Percentiles rank a stretch among this genome's conserved stretches.
Evolutionary conservation across 2,888 invertebrate genomes (phyloP).

Genomic region (Callosobruchus maculatus): DNA sequence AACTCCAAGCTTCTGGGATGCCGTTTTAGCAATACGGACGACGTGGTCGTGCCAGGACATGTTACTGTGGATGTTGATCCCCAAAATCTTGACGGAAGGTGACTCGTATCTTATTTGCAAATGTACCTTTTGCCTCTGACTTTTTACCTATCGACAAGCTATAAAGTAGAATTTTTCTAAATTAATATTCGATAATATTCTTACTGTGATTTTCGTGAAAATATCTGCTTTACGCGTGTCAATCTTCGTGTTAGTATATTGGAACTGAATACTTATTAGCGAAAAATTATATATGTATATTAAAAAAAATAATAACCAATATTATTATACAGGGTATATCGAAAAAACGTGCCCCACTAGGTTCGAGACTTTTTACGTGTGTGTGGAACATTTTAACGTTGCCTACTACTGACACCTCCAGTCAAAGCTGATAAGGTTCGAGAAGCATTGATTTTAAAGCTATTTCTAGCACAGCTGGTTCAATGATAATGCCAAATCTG

Average conservation of each 20-base stretch:
- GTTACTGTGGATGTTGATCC: too few relatives aligned
- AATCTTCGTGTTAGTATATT: background rate
- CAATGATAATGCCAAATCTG: too few relatives aligned
- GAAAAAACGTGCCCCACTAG: background rate
- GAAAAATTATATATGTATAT: background rate
- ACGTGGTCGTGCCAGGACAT: too few relatives aligned
- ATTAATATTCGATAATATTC: background rate
- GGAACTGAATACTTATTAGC: background rate
- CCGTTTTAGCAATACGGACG: too few relatives aligned
- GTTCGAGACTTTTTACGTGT: background rate
- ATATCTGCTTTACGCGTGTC: slow-evolving; percentile 8
- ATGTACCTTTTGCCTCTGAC: background rate
- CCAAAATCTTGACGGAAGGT: too few relatives aligned
- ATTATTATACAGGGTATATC: background rate
- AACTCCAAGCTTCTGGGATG: too few relatives aligned
- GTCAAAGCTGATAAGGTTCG: background rate
- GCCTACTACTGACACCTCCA: background rate
- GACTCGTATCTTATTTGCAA: background rate
- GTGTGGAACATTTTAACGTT: background rate
- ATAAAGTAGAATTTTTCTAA: background rate
- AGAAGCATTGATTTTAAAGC: background rate
- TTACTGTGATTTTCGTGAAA: slow-evolving; percentile 12
- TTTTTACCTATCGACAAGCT: background rate
- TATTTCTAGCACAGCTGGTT: too few relatives aligned
- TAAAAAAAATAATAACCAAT: background rate